Percentiles rank a stretch among this genome's conserved stretches.
These are phyloP conservation scores for Anarhynchus alexandrinus DNA, from an alignment of 2,113 vertebrate genomes.

Conservation along the genomic window DNA sequence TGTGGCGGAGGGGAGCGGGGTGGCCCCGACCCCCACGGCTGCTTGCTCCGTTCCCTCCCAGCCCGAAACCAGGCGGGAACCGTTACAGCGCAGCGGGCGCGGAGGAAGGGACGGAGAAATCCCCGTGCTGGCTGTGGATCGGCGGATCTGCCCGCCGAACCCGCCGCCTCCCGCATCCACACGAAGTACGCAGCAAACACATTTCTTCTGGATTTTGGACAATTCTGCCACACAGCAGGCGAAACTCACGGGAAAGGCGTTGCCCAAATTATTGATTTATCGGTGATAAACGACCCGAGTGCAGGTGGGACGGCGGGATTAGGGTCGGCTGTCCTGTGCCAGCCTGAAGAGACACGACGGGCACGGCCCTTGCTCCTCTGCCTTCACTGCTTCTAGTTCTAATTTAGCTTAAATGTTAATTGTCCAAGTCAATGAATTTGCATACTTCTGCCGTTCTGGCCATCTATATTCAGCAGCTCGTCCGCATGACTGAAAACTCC, in stretches of 20 bases:
- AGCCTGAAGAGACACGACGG: fast-evolving
- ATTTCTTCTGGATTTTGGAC: neutral
- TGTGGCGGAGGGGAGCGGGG: neutral
- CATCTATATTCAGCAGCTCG: neutral
- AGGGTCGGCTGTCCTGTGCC: neutral
- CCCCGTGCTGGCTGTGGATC: no score
- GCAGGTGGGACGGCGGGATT: neutral
- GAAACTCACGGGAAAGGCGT: fast-evolving
- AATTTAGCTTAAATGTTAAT: constrained; percentile 30
- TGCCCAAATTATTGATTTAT: neutral
- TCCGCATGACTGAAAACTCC: neutral
- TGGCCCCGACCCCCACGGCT: neutral
- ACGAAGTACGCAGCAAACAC: fast-evolving
- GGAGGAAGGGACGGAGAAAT: neutral
- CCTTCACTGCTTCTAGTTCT: neutral
- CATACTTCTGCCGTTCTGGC: neutral
- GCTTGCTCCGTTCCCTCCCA: neutral
- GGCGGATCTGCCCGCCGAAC: neutral
- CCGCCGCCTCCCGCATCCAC: neutral
- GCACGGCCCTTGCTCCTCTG: neutral
- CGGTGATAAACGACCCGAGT: neutral
- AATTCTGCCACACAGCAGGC: neutral
- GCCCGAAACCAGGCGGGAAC: neutral
- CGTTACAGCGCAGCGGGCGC: fast-evolving
- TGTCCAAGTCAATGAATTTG: neutral